Evolutionary conservation across 2,113 vertebrate genomes (phyloP).

Genomic region (Barnardius zonarius): DNA sequence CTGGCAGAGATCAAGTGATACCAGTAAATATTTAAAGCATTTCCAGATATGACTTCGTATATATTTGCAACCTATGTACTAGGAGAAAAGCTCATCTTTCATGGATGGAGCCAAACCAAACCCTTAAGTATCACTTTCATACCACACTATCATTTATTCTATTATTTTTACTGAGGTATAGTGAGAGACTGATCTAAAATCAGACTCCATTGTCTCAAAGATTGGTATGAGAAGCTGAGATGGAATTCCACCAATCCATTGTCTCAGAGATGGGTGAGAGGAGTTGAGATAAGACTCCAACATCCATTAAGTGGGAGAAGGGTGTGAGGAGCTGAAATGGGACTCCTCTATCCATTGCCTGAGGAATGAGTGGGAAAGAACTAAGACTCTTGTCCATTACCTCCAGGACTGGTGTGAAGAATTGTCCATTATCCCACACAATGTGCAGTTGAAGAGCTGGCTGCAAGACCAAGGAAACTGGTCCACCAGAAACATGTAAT

Average conservation of each 20-base stretch:
- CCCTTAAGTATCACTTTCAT: background rate
- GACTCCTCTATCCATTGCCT: background rate
- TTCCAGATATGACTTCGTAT: background rate
- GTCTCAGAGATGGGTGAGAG: background rate
- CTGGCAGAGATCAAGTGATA: background rate
- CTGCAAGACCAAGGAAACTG: background rate
- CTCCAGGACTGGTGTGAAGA: background rate
- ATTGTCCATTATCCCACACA: background rate
- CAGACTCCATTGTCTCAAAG: background rate
- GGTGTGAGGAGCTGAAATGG: background rate
- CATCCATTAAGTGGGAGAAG: background rate
- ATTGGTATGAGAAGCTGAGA: background rate
- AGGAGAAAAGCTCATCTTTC: background rate
- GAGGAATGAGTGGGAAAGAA: background rate
- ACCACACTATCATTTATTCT: background rate
- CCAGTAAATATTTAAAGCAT: background rate
- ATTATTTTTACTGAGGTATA: background rate
- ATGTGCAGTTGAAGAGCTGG: background rate
- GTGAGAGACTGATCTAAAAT: background rate
- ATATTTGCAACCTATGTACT: background rate
- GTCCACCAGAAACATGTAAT: background rate
- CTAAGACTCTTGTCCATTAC: background rate
- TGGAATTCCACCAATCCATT: background rate
- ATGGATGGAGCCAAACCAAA: background rate
- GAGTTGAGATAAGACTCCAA: background rate